phyloP scores from a whole-genome alignment of 2,888 invertebrate species.

The Danaus chrysippus region DNA sequence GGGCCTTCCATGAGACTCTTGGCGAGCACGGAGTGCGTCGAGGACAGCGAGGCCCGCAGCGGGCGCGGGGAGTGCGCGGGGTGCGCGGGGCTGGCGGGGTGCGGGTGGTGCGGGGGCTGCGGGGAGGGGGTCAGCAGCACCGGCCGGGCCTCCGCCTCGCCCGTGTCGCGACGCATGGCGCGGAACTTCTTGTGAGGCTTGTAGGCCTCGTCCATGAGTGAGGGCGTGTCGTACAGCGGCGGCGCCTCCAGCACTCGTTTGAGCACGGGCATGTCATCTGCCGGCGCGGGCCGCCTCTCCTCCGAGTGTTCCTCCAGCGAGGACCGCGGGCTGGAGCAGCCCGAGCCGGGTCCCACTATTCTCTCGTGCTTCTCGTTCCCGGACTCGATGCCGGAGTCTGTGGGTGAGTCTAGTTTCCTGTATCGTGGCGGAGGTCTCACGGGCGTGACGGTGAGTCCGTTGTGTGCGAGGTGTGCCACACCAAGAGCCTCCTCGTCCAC shows the following conservation, averaged over 20 bases:
- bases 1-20: slow-evolving; percentile 96
- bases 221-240: slow-evolving; percentile 92
- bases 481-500: slow-evolving; percentile 89
- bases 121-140: slow-evolving; percentile 72
- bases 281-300: slow-evolving; percentile 78
- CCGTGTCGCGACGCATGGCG: slow-evolving; percentile 88
- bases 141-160: slow-evolving; percentile 83
- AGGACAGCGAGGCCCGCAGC: slow-evolving; percentile 82
- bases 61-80: slow-evolving; percentile 78
- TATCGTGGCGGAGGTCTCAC: slow-evolving; percentile 83
- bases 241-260: slow-evolving; percentile 96
- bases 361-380: slow-evolving; percentile 93
- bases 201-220: slow-evolving; percentile 96
- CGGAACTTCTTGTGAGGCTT: slow-evolving; percentile 98
- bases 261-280: slow-evolving; percentile 95
- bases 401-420: slow-evolving; percentile 93
- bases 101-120: slow-evolving; percentile 75
- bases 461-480: slow-evolving; percentile 84
- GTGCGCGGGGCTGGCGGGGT: slow-evolving; percentile 60
- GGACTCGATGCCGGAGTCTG: slow-evolving; percentile 95
- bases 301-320: slow-evolving; percentile 89
- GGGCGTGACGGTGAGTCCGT: slow-evolving; percentile 86
- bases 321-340: slow-evolving; percentile 92
- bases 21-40: slow-evolving; percentile 93
- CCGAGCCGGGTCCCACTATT: slow-evolving; percentile 82